Base-by-base conservation (phyloP, 2,113 vertebrate genomes). In the Turnix velox region DNA sequence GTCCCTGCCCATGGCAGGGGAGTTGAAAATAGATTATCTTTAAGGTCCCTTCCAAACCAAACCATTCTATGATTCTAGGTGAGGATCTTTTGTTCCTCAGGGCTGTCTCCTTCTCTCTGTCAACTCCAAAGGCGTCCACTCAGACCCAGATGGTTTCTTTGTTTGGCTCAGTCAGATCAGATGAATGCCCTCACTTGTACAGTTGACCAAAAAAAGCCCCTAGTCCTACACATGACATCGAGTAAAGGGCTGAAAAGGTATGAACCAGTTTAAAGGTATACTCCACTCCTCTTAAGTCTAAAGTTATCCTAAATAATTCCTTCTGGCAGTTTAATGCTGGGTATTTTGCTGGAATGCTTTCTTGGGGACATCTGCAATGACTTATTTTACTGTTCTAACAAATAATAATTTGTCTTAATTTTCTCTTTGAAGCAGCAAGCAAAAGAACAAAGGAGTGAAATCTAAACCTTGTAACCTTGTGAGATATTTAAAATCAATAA, bases 401-500 rank as follows among this genome's bases (percentile, higher is more conserved):
- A 94, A 96, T 61, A 90, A 93, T 51, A 61, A 72, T 92, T 91
- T 92, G 31, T 84, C 52, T 75, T 94, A 83, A 84, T 95, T 97
- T 96, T 87, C 80, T 52, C 83, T 93, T 93, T 54, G 58, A 97
- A 85, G 80, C 81, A 90, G 52, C 59, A 89, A 88, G 93, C 33
- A 51, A 86, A 80, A 91, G 83, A 84, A 81, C 66, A 37, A 77
- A 92, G 5, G 18, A 68, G 79, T 72, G 62, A 90, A 84, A 79
- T 84, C 69, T 88, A 85, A 92, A 94, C 88, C 91, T 96, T 84
- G 61, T 94, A 58, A 88, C 94, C 90, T 93, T 35, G 27, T 84
- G 88, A 89, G 93, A 72, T 96, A 94, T 94, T 96, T 96, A 67
- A 90, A 75, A 95, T 95, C 96, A 92, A 77, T 93, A 95, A 97